A percentile compares a stretch with the other conserved stretches of the same genome.
Evolutionary conservation across 2,888 invertebrate species (phyloP).

Genomic region (Calliphora vomitoria): DNA sequence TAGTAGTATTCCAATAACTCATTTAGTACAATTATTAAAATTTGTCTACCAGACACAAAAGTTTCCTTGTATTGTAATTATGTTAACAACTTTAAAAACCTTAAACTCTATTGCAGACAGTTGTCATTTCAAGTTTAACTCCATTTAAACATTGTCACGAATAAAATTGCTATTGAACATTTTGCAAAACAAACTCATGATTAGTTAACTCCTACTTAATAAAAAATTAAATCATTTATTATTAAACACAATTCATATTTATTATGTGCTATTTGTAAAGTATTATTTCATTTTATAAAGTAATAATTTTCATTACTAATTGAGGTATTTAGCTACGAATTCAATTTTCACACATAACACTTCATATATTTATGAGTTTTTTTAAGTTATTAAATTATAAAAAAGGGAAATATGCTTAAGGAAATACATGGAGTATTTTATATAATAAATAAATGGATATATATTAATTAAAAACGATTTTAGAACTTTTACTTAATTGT

Average conservation of each 20-base stretch:
- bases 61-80: no score
- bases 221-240: background rate
- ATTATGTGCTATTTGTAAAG: background rate
- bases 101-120: slow-evolving; percentile 15
- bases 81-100: slow-evolving; percentile 4
- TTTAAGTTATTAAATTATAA: background rate
- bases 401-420: slow-evolving; percentile 11
- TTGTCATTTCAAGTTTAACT: slow-evolving; percentile 16
- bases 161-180: background rate
- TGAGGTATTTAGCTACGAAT: slow-evolving; percentile 21
- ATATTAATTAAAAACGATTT: no score
- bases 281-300: slow-evolving; percentile 3
- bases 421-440: background rate
- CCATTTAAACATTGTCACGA: slow-evolving; percentile 33
- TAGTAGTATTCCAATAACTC: no score
- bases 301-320: slow-evolving; percentile 22
- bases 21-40: no score
- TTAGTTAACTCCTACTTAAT: slow-evolving; percentile 10
- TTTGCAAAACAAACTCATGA: background rate
- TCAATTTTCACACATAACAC: slow-evolving; percentile 36
- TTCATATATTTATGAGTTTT: slow-evolving; percentile 9
- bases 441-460: no score
- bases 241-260: background rate
- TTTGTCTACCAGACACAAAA: no score
- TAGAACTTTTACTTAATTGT: no score